Evolutionary conservation across 2,797 vertebrate species (phyloP), one percentile per base, ranked within the genome.

Genomic region (Fundulus diaphanus): DNA sequence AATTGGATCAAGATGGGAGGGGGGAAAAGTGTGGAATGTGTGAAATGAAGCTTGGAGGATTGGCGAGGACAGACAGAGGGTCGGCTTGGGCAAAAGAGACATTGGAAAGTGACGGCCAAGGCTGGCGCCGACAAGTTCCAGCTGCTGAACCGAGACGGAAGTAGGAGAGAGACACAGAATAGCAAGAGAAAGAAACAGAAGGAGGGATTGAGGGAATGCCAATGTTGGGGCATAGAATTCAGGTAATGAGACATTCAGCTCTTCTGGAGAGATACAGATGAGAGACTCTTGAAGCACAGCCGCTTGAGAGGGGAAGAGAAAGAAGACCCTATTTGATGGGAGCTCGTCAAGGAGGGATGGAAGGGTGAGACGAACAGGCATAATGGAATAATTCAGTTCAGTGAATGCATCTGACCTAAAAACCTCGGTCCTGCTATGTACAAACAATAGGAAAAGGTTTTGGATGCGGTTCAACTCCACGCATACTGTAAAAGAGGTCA

Each of bases 241-340:
- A 92, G 89, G 90, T 93, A 93, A 95, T 94, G 90, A 94, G 85
- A 80, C 82, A 87, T 90, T 85, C 63, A 84, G 67, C 61, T 87
- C 79, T 85, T 88, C 74, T 79, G 76, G 79, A 89, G 86, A 88
- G 87, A 87, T 74, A 84, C 29, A 69, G 78, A 81, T 80, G 80
- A 88, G 86, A 85, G 80, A 76, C 70, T 83, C 85, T 84, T 88
- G 73, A 84, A 67, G 77, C 44, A 76, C 86, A 87, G 83, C 84
- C 82, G 88, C 74, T 83, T 70, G 42, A 29, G 67, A 33, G 65
- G 31, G 7, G 42, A 56, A 42, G 63, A 31, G 31, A 46, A 63
- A 67, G 54, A 44, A 48, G 59, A 31, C 44, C 71, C 59, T 35
- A 44, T 76, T 57, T 82, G 71, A 86, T 81, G 48, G 82, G 29